phyloP scores from a whole-genome alignment of 2,113 vertebrate species.

The Sardina pilchardus region DNA sequence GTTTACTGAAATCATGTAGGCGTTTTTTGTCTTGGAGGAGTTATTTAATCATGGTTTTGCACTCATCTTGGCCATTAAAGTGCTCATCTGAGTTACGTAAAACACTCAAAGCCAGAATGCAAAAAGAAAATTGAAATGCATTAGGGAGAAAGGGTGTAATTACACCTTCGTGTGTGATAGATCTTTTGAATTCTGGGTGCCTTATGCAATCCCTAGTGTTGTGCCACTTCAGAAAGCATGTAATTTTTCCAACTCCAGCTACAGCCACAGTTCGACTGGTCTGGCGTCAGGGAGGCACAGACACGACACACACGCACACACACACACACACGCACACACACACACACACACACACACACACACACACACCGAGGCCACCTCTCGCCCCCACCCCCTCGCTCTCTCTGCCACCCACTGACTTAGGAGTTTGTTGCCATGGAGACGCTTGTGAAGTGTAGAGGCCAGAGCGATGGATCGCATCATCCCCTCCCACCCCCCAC shows the following conservation, averaged over 20 bases:
- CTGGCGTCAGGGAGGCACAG: neutral
- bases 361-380: too few relatives aligned
- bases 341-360: neutral
- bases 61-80: neutral
- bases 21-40: too few relatives aligned
- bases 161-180: slow-evolving; percentile 1
- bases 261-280: neutral
- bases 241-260: slow-evolving; percentile 29
- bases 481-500: slow-evolving; percentile 48
- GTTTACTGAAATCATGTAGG: neutral
- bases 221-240: slow-evolving; percentile 35
- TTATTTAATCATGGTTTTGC: neutral
- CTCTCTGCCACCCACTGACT: slow-evolving; percentile 58
- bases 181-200: neutral
- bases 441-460: slow-evolving; percentile 76
- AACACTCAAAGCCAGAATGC: slow-evolving; percentile 21
- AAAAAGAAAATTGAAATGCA: slow-evolving; percentile 14
- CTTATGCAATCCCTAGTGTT: slow-evolving; percentile 24
- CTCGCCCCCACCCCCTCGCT: slow-evolving; percentile 35
- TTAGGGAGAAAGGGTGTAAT: slow-evolving; percentile 13
- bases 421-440: slow-evolving; percentile 80
- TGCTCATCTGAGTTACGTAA: slow-evolving; percentile 26
- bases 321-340: neutral
- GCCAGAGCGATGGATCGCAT: slow-evolving; percentile 66
- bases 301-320: neutral